Evolutionary conservation across 2,113 vertebrate genomes (phyloP), one percentile per base, ranked within the genome.

Genomic region (Setophaga coronata): DNA sequence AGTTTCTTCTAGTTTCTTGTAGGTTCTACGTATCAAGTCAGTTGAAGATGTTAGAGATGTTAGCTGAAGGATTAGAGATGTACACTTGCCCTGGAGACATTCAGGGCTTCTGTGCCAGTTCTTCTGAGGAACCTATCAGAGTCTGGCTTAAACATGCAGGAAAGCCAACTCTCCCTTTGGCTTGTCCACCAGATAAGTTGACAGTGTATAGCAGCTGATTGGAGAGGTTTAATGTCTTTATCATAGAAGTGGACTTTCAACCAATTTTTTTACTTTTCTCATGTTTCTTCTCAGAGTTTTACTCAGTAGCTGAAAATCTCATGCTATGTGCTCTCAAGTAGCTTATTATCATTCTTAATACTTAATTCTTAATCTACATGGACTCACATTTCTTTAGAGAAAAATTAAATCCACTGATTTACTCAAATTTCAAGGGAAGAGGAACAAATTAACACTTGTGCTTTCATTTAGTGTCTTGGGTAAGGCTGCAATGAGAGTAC

Each of bases 41-140:
- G 47, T 38, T 54, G 64, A 87, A 84, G n/a, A 50, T 6, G 34
- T 36, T 36, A 60, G 34, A 58, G 23, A 36, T 18, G 23, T 58
- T 34, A 11, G 23, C 17, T 36, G n/a, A 34, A 60, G 10, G 12
- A n/a, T 62, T 82, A 58, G 25, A 38, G 48, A 60, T 4, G 15
- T 11, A 11, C 33, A 15, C 6, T 28, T 67, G 31, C 36, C 50
- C 31, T 77, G 58, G 45, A 72, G 40, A 57, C 28, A 7, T 16
- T n/a, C 0, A 0, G 10, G 21, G 3, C 3, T 17, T 42, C 48
- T 56, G 53, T 65, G 38, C 14, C 34, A 58, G 34, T 12, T 64
- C 8, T 77, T 77, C 54, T 80, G 45, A 83, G 42, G 16, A 83
- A 43, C 16, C 29, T 16, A 33, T 28, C 14, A 36, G 33, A 72